phyloP scores from a whole-genome alignment of 2,113 vertebrate genomes.

The Spilogale gracilis region DNA sequence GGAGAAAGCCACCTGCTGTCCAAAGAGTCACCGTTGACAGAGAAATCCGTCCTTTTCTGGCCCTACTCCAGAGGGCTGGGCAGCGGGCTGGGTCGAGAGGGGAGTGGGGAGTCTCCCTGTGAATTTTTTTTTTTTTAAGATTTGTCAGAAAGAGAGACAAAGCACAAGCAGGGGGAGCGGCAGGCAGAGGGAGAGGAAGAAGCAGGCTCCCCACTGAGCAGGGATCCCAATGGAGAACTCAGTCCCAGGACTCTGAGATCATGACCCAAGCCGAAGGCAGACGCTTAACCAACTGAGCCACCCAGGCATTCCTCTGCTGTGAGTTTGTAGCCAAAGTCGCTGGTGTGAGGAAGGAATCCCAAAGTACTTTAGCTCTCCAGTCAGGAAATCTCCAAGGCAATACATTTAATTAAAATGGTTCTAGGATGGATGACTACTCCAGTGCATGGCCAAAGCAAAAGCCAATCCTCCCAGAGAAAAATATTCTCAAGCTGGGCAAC shows the following conservation, averaged over 20 bases:
- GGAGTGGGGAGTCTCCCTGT: background rate
- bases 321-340: background rate
- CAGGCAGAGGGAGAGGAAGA: no score
- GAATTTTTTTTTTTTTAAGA: background rate
- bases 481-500: background rate
- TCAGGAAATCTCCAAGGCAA: background rate
- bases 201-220: no score
- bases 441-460: background rate
- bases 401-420: background rate
- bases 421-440: background rate
- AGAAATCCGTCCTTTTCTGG: background rate
- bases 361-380: background rate
- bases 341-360: background rate
- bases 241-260: no score
- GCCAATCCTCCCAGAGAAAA: background rate
- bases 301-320: no score
- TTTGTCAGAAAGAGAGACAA: no score
- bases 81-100: background rate
- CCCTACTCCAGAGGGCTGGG: background rate
- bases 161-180: no score
- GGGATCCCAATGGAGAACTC: no score
- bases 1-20: background rate
- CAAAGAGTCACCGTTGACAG: background rate
- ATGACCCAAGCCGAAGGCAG: no score
- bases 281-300: no score